A percentile compares a stretch with the other conserved stretches of the same genome.
phyloP scores from a whole-genome alignment of 2,888 invertebrate species.

The Meloe dianella region DNA sequence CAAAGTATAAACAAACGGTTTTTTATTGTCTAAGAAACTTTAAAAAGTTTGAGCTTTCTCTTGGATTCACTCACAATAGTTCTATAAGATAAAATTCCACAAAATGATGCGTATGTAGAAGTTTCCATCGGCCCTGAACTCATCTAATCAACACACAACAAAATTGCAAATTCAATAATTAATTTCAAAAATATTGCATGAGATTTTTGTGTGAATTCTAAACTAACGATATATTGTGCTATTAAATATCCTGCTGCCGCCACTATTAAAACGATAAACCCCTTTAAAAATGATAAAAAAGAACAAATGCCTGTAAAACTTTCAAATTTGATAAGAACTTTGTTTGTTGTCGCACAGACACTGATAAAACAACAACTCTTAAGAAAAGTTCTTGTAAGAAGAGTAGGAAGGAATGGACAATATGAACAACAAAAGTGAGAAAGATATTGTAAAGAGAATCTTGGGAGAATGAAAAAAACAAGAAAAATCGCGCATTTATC shows the following conservation, averaged over 20 bases:
- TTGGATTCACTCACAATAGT: background rate
- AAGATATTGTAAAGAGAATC: background rate
- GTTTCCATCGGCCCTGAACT: background rate
- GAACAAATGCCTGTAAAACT: conserved; percentile 45
- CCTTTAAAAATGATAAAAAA: conserved; percentile 32
- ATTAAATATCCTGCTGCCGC: background rate
- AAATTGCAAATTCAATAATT: background rate
- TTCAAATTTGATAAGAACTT: conserved; percentile 45
- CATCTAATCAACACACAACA: background rate
- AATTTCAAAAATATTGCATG: background rate
- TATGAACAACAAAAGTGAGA: conserved; percentile 18
- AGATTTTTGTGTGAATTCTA: no score
- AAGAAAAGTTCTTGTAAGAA: background rate
- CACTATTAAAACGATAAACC: conserved; percentile 4
- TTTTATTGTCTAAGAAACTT: no score
- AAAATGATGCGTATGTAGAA: background rate
- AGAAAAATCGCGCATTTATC: no score
- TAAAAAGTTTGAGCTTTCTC: background rate
- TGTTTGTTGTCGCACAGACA: conserved; percentile 35
- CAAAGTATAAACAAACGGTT: no score
- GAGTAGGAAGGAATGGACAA: conserved; percentile 13
- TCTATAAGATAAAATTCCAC: background rate
- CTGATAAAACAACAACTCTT: conserved; percentile 34
- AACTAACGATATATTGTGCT: no score
- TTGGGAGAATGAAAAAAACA: background rate